phyloP scores from a whole-genome alignment of 2,888 invertebrate species.

The Crepidodera aurea region DNA sequence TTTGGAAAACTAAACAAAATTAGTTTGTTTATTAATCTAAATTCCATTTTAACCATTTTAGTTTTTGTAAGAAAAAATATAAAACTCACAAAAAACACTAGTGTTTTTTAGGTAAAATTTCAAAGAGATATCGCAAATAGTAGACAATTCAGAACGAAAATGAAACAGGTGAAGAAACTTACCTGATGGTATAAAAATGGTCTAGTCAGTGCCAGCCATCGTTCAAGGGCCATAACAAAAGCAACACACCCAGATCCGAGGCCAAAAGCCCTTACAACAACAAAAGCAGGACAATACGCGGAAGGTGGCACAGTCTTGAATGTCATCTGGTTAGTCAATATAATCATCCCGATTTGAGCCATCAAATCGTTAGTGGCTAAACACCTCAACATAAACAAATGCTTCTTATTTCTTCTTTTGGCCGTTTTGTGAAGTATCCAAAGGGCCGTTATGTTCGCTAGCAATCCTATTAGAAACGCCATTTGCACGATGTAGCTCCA shows the following conservation, averaged over 20 bases:
- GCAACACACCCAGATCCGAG: conserved; percentile 89
- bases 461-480: conserved; percentile 70
- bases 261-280: conserved; percentile 83
- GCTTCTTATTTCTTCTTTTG: conserved; percentile 79
- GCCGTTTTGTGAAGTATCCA: conserved; percentile 75
- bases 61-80: too few species aligned
- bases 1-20: too few species aligned
- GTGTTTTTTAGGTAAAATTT: too few species aligned
- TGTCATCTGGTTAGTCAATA: conserved; percentile 69
- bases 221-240: conserved; percentile 86
- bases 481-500: conserved; percentile 31
- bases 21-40: too few species aligned
- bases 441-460: conserved; percentile 81
- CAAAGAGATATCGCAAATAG: too few species aligned
- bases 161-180: too few species aligned
- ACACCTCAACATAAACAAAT: conserved; percentile 80
- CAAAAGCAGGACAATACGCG: conserved; percentile 71
- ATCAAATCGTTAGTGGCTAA: conserved; percentile 82
- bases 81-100: too few species aligned
- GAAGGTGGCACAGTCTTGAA: conserved; percentile 61
- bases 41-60: too few species aligned
- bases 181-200: conserved; percentile 92
- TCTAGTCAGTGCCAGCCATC: conserved; percentile 85
- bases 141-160: too few species aligned
- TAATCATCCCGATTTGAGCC: conserved; percentile 80